Percentiles rank a stretch among this genome's conserved stretches.
These are phyloP conservation scores for Miltochrista miniata DNA, from an alignment of 2,888 invertebrate genomes.

Conservation along the genomic window DNA sequence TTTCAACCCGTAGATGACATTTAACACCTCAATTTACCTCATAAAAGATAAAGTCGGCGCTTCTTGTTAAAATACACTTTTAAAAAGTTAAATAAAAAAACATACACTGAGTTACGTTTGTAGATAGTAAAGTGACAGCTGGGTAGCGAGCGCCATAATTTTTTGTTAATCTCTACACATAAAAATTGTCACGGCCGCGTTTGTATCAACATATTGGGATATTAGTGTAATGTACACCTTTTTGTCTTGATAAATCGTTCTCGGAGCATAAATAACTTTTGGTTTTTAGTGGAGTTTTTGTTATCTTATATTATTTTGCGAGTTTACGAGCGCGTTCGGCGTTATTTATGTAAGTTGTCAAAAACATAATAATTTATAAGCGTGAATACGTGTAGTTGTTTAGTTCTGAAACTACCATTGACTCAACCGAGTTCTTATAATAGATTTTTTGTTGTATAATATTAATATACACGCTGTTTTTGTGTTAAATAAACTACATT, in stretches of 20 bases:
- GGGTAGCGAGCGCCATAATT: slow-evolving; percentile 46
- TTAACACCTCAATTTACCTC: slow-evolving; percentile 62
- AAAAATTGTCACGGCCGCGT: slow-evolving; percentile 47
- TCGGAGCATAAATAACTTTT: slow-evolving; percentile 35
- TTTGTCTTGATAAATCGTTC: slow-evolving; percentile 40
- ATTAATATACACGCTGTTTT: no score
- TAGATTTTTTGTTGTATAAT: not conserved
- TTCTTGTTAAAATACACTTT: slow-evolving; percentile 45
- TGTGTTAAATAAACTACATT: no score
- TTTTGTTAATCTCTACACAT: slow-evolving; percentile 51
- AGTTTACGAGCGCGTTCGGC: slow-evolving; percentile 17
- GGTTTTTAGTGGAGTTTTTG: slow-evolving; percentile 17
- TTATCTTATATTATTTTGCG: slow-evolving; percentile 28
- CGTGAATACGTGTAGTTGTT: not conserved
- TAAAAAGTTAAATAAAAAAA: slow-evolving; percentile 52
- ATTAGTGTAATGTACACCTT: slow-evolving; percentile 40
- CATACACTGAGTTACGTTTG: slow-evolving; percentile 57
- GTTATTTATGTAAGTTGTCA: slow-evolving; percentile 20
- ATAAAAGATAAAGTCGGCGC: slow-evolving; percentile 56
- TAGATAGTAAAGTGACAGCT: slow-evolving; percentile 58
- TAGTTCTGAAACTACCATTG: not conserved
- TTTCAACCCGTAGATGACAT: slow-evolving; percentile 36
- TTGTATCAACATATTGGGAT: slow-evolving; percentile 47
- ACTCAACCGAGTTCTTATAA: not conserved
- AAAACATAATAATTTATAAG: slow-evolving; percentile 1